Percentiles rank a stretch among this genome's conserved stretches.
Conservation (phyloP, 2,797 vertebrate species). For the Hybognathus amarus region DNA sequence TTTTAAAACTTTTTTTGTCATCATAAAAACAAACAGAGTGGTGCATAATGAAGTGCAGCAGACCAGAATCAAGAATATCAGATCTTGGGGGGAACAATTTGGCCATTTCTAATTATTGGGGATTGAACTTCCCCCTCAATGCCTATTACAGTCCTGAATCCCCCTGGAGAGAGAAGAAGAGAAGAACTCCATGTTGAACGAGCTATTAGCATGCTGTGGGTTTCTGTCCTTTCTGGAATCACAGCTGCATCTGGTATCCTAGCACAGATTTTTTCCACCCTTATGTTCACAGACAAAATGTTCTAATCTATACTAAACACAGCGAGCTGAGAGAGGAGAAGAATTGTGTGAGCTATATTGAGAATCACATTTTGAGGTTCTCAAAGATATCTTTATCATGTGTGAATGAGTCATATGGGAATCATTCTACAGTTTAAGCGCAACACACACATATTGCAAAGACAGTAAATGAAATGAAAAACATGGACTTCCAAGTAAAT, state of each 20-base stretch:
- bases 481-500: neutral
- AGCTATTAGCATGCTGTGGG: neutral
- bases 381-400: slow-evolving; percentile 26
- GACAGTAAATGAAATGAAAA: slow-evolving; percentile 2
- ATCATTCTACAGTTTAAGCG: slow-evolving; percentile 20
- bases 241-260: neutral
- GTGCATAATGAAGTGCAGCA: too few species aligned
- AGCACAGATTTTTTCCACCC: neutral
- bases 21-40: too few species aligned
- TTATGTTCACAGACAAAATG: slow-evolving; percentile 6
- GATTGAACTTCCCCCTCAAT: neutral
- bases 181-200: neutral
- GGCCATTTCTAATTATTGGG: neutral
- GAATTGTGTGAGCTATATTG: neutral
- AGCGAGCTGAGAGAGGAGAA: neutral
- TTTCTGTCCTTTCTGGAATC: slow-evolving; percentile 11
- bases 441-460: slow-evolving; percentile 1
- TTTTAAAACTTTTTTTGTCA: too few species aligned
- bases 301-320: slow-evolving; percentile 14
- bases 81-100: neutral
- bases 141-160: neutral
- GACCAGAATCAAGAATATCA: too few species aligned
- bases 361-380: neutral
- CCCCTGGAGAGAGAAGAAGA: neutral
- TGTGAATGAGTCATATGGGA: slow-evolving; percentile 18